These are phyloP conservation scores for Siniperca undulata DNA, from an alignment of 2,797 vertebrate species.

Conservation along the genomic window DNA sequence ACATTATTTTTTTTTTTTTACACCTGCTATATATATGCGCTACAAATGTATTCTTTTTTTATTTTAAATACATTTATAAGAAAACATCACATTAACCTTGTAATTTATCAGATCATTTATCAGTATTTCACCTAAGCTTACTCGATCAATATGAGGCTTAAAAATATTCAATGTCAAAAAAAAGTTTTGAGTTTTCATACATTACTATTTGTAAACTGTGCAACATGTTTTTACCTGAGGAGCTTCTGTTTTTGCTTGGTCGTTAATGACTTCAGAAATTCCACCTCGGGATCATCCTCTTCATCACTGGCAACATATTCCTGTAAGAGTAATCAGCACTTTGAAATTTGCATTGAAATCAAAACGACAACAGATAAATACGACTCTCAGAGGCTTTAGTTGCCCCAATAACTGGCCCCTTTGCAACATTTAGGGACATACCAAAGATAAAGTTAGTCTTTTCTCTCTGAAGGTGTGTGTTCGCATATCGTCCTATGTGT, in stretches of 20 bases:
- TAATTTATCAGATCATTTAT: background rate
- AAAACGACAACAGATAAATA: background rate
- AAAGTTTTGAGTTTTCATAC: background rate
- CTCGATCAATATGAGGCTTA: background rate
- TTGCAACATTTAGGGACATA: conserved; percentile 80
- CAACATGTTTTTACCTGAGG: conserved; percentile 86
- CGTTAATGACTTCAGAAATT: conserved; percentile 97
- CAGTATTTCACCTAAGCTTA: background rate
- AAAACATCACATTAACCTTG: background rate
- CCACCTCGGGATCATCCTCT: conserved; percentile 97
- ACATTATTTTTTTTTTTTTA: background rate
- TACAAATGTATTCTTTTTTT: background rate
- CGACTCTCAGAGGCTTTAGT: conserved; percentile 28
- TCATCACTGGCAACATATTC: conserved; percentile 95
- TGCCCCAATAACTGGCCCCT: conserved; percentile 79
- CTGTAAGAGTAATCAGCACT: conserved; percentile 73
- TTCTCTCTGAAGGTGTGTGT: conserved; percentile 71
- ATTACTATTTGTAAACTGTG: background rate
- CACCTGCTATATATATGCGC: background rate
- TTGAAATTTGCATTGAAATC: background rate
- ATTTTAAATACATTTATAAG: background rate
- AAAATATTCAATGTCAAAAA: background rate
- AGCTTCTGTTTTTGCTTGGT: conserved; percentile 99
- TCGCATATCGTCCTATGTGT: conserved; percentile 37
- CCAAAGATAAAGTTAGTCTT: conserved; percentile 86